Evolutionary conservation across 23 tunicate genomes (phyloP), one percentile per base, ranked within the genome.

Genomic region (Trididemnum clinides): DNA sequence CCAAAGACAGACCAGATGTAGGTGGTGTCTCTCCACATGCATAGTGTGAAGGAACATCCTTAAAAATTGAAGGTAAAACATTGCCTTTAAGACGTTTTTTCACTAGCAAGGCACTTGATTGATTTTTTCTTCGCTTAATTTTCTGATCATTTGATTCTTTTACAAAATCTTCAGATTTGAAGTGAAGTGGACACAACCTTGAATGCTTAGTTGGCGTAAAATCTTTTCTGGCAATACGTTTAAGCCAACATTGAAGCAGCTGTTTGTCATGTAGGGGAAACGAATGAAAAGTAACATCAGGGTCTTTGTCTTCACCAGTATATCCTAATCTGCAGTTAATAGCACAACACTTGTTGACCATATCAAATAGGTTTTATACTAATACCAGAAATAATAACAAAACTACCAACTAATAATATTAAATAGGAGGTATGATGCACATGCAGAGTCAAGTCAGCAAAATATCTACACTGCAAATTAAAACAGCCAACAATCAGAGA

Each of bases 151-250:
- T 73, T 23, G 80, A 73, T 12, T 73, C 80, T 2, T 7, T 38
- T 2, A 73, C 57, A 73, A 73, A 73, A 30, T 38, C 80, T 39
- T 73, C 80, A 6, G 80, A 29, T 73, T 37, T 73, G 25, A 59
- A 59, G 31, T 66, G 75, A 20, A 66, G 22, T 5, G 75, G 31
- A 20, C 75, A 66, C 19, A 66, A 37, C n/a, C 37, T 66, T 29
- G 75, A 66, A 31, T 66, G 22, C 31, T 66, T 66, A 4, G 37
- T 28, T 28, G 37, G 75, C 5, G 36, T 66, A 32, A 29, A 66
- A 66, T 32, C 75, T 66, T 66, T 44, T 66, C 75, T 29, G 7
- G 75, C 75, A 3, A 66, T 10, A 29, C 75, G 75, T 31, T 66
- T 32, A 7, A 66, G 6, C 75, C 75, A 66, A 29, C 22, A 29